Conservation (phyloP, 2,113 vertebrate species). For the Archocentrus centrarchus region DNA sequence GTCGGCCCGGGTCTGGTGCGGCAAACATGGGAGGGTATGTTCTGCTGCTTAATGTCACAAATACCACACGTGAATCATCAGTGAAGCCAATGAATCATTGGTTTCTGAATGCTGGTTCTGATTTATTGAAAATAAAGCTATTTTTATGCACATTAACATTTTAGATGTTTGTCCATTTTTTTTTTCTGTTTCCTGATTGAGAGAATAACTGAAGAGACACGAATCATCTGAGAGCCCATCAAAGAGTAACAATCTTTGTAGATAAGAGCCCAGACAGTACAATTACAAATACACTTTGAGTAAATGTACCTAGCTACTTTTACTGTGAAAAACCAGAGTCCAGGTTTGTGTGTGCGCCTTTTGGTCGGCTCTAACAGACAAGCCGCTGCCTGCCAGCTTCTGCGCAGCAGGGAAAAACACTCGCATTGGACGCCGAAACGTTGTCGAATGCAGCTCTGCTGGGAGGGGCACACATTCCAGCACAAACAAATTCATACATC, state of each 20-base stretch:
- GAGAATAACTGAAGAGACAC: background rate
- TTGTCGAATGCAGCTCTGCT: background rate
- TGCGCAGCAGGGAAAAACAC: slow-evolving; percentile 35
- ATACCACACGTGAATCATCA: slow-evolving; percentile 77
- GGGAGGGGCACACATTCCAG: slow-evolving; percentile 28
- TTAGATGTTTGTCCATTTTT: background rate
- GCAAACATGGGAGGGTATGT: slow-evolving; percentile 54
- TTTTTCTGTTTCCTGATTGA: background rate
- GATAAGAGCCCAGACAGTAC: background rate
- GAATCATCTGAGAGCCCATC: background rate
- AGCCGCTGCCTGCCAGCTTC: slow-evolving; percentile 52
- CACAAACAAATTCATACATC: slow-evolving; percentile 5
- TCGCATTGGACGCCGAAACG: background rate
- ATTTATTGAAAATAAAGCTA: slow-evolving; percentile 84
- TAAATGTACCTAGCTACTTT: background rate
- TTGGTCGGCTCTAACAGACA: background rate
- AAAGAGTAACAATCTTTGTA: background rate
- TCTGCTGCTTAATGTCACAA: slow-evolving; percentile 82
- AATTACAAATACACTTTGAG: background rate
- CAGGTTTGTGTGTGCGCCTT: background rate
- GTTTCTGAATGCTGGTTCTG: slow-evolving; percentile 76
- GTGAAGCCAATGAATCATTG: slow-evolving; percentile 79
- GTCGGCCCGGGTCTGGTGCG: slow-evolving; percentile 38
- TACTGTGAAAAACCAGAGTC: background rate
- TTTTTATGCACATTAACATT: slow-evolving; percentile 81